Conservation (phyloP, 2,113 vertebrate genomes). For the Corythornis madagascariensis region DNA sequence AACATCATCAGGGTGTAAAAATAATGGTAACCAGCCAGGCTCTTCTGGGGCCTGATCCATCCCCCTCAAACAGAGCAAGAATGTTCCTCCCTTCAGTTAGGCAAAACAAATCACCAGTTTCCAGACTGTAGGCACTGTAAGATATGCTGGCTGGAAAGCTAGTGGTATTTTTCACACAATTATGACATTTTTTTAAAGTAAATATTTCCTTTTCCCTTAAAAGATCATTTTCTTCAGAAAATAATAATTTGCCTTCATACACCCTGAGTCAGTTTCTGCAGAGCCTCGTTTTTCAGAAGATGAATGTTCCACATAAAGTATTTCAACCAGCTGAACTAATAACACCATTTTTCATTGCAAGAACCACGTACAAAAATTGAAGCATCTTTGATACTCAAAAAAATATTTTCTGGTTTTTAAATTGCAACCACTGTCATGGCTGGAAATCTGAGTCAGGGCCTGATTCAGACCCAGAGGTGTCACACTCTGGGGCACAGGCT, state of each 20-base stretch:
- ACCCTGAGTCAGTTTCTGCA: neutral
- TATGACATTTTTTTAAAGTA: neutral
- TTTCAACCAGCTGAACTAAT: neutral
- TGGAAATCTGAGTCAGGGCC: neutral
- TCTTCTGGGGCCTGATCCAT: neutral
- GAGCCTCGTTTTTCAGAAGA: constrained; percentile 1
- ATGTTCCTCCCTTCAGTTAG: neutral
- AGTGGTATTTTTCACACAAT: neutral
- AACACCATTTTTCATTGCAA: neutral
- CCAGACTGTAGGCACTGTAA: neutral
- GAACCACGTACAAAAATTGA: neutral
- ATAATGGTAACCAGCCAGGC: neutral
- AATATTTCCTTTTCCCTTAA: neutral
- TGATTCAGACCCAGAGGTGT: neutral
- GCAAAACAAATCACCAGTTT: neutral
- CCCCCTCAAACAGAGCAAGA: neutral
- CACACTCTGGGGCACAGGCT: too few relatives aligned
- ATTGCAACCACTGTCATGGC: neutral
- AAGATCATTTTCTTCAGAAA: neutral
- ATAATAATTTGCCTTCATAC: neutral
- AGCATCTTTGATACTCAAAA: neutral
- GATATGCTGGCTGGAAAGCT: neutral
- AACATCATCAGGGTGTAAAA: neutral
- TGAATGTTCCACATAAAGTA: neutral
- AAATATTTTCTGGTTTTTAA: neutral